A percentile compares a stretch with the other conserved stretches of the same genome.
Evolutionary conservation across 1,140 invertebrate species (phyloP).

Genomic region (Cotesia glomerata): DNA sequence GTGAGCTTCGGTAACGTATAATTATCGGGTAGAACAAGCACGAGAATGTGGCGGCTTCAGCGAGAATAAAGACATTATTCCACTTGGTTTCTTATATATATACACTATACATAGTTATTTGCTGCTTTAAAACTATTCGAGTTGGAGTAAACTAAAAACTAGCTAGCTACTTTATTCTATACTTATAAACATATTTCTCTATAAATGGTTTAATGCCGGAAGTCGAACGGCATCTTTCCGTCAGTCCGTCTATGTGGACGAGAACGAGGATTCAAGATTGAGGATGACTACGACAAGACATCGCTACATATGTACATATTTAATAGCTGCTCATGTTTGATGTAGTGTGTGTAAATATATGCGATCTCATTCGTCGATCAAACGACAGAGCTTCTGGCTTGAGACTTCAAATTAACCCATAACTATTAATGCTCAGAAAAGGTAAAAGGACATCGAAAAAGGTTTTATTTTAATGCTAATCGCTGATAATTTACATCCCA

Average conservation of each 20-base stretch:
- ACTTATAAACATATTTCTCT: not conserved
- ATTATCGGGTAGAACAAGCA: conserved; percentile 38
- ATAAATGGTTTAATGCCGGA: conserved; percentile 15
- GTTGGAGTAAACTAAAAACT: not conserved
- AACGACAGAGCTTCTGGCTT: not conserved
- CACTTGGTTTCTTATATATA: conserved; percentile 33
- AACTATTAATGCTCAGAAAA: not conserved
- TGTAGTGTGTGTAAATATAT: too few relatives aligned
- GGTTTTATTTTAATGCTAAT: conserved; percentile 7
- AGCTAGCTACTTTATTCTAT: conserved; percentile 10
- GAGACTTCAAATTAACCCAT: conserved; percentile 20
- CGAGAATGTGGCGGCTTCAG: conserved; percentile 38
- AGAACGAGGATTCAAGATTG: too few relatives aligned
- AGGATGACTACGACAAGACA: not conserved
- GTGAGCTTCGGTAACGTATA: conserved; percentile 40
- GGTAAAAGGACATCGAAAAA: not conserved
- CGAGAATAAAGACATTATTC: conserved; percentile 44
- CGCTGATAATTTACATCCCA: conserved; percentile 18
- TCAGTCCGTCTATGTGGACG: not conserved
- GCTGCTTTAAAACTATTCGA: conserved; percentile 4
- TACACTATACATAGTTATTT: conserved; percentile 7
- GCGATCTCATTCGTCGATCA: conserved; percentile 12
- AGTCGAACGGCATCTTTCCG: conserved; percentile 22
- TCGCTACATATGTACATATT: not conserved
- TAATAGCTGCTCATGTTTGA: too few relatives aligned